Conservation (phyloP, 2,888 invertebrate species). For the Temnothorax unifasciatus region DNA sequence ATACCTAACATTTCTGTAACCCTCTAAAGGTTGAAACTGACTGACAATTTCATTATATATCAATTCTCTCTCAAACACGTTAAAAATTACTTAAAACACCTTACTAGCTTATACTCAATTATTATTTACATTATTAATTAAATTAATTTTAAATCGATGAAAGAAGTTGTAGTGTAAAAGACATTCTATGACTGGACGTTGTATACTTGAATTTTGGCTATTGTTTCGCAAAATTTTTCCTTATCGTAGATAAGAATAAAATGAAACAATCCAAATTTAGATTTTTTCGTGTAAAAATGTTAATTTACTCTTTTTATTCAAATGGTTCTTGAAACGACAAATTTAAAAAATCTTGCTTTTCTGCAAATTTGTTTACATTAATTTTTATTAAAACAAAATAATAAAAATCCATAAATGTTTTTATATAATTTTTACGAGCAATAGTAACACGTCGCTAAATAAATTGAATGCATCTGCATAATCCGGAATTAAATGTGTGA, state of each 20-base stretch:
- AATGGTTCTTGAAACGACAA: not conserved
- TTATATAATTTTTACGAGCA: not conserved
- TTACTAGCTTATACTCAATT: not conserved
- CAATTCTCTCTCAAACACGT: not conserved
- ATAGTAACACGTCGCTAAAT: not conserved
- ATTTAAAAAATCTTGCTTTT: not conserved
- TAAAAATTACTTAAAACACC: not conserved
- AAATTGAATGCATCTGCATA: not conserved
- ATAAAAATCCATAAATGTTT: conserved; percentile 1
- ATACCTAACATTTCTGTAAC: not conserved
- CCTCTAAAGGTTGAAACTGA: not conserved
- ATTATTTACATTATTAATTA: not conserved
- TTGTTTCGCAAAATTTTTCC: not conserved
- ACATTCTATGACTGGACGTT: not conserved
- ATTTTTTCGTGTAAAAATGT: not conserved
- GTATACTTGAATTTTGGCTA: not conserved
- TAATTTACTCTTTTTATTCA: not conserved
- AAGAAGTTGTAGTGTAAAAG: not conserved
- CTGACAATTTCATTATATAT: not conserved
- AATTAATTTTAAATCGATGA: not conserved
- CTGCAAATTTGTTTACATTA: not conserved
- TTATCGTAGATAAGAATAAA: not conserved
- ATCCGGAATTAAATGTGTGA: not conserved
- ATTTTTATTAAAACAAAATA: not conserved
- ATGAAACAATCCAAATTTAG: not conserved